Evolutionary conservation across 2,888 invertebrate genomes (phyloP), one percentile per base, ranked within the genome.

Genomic region (Sclerodermus sp.): DNA sequence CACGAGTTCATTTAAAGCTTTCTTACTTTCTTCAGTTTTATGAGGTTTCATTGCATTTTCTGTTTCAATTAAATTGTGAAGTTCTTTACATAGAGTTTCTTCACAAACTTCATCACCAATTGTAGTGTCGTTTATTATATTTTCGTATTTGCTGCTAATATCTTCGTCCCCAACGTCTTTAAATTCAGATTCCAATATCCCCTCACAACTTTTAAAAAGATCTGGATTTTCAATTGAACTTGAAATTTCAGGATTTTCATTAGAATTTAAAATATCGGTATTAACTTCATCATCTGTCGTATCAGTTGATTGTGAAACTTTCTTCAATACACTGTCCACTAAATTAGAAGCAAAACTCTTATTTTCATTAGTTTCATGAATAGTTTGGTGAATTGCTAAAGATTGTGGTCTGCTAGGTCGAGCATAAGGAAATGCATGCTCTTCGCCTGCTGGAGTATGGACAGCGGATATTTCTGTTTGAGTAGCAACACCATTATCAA

Each of bases 381-480:
- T 74, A 1, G 75, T 76, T 51, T 72, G 75, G 23, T 23, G 73
- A 56, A 76, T 76, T 1, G 76, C 66, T 15, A 76, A 48, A 6
- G 72, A 73, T 49, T 75, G 76, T 14, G 76, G 76, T 56, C 76
- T 64, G 47, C 64, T 65, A 5, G 75, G 65, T 45, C 70, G 63
- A 1, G 59, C 61, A 32, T 75, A 82, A 0, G 82, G 82, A 60
- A 82, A 82, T 46, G 77, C 78, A 45, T 77, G 76, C 45, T 74
- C 75, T 47, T 76, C 75, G 1, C 75, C 75, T 1, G 75, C 75
- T 1, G 91, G 91, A 4, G 90, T 90, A 64, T 86, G 83, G 8
- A 91, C 88, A 0, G 90, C 90, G 10, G 86, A 82, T 60, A 91
- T 87, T 80, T 91, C 91, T 0, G 91, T 91, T 80, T 92, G 91